phyloP scores from a whole-genome alignment of 2,888 invertebrate species.

The Xylota segnis region DNA sequence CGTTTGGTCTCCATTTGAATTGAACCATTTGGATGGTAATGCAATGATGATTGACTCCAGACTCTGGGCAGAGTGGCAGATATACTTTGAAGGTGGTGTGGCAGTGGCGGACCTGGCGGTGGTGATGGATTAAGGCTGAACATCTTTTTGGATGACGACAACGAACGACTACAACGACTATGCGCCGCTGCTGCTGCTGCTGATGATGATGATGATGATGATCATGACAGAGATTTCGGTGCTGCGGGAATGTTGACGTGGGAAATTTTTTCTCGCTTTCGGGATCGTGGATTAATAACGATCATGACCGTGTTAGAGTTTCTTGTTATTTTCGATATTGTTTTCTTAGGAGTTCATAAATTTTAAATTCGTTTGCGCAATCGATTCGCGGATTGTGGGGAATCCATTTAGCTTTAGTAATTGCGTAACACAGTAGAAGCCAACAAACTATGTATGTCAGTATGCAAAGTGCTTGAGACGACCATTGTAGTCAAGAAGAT shows the following conservation, averaged over 20 bases:
- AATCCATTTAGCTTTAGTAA: constrained; percentile 3
- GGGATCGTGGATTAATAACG: constrained; percentile 76
- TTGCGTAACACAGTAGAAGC: constrained; percentile 32
- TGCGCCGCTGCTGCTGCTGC: neutral
- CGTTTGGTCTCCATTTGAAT: constrained; percentile 66
- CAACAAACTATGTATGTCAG: neutral
- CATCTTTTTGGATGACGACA: constrained; percentile 61
- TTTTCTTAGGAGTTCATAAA: constrained; percentile 72
- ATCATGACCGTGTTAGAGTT: constrained; percentile 76
- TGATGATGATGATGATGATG: constrained; percentile 51
- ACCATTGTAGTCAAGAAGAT: neutral
- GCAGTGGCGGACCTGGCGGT: constrained; percentile 56
- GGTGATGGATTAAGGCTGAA: constrained; percentile 75
- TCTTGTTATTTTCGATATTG: constrained; percentile 74
- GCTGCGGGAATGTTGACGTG: constrained; percentile 74
- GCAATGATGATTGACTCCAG: constrained; percentile 74
- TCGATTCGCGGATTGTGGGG: constrained; percentile 26
- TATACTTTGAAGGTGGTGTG: constrained; percentile 53
- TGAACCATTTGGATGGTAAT: constrained; percentile 75
- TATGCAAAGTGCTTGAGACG: neutral
- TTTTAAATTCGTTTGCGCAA: constrained; percentile 69
- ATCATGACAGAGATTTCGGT: constrained; percentile 71
- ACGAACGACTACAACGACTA: constrained; percentile 19
- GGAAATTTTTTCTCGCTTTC: constrained; percentile 62
- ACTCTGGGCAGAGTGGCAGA: constrained; percentile 67